Base-by-base conservation (phyloP, 2,113 vertebrate species). In the Otolemur garnettii region DNA sequence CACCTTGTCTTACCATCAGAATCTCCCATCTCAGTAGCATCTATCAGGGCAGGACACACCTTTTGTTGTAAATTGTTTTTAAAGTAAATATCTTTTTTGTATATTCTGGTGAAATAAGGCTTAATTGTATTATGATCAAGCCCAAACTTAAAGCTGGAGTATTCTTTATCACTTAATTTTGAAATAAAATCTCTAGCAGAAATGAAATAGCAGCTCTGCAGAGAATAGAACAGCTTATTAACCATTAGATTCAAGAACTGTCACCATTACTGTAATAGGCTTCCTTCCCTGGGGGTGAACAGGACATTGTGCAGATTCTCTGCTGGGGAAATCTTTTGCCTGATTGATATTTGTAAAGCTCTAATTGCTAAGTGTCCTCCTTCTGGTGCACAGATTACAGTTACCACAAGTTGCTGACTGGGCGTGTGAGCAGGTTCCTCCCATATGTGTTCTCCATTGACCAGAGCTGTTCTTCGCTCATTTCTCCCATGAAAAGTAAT, bases 231-330 rank as follows among this genome's bases (percentile, higher is more conserved):
- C 5, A 6, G 35, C 83, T 13, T 12, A 13, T 9, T 38, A 17
- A 60, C 9, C 5, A 12, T 5, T 22, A 45, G 66, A 38, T 1
- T 13, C 55, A 1, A 10, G 81, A 53, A 7, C 0, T 21, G 26
- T n/a, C 10, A 8, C 72, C 28, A 0, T 19, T n/a, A n/a, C 17
- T 26, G 6, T 15, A 13, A 30, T 0, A 0, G 2, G 42, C 77
- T 22, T 33, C 66, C n/a, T 64, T 59, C 45, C 53, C 2, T 5
- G 35, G 42, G 62, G 53, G 17, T 45, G 1, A 30, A 30, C 1
- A 8, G 69, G 93, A 9, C 3, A 7, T 26, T 0, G 17, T 1
- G 42, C 35, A 10, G 14, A 35, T 15, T 64, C 59, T n/a, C 8
- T 17, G 11, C 59, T 11, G 57, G 50, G 14, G 85, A 15, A 9